Evolutionary conservation across 2,888 invertebrate genomes (phyloP).

Genomic region (Quadroppia sp.): DNA sequence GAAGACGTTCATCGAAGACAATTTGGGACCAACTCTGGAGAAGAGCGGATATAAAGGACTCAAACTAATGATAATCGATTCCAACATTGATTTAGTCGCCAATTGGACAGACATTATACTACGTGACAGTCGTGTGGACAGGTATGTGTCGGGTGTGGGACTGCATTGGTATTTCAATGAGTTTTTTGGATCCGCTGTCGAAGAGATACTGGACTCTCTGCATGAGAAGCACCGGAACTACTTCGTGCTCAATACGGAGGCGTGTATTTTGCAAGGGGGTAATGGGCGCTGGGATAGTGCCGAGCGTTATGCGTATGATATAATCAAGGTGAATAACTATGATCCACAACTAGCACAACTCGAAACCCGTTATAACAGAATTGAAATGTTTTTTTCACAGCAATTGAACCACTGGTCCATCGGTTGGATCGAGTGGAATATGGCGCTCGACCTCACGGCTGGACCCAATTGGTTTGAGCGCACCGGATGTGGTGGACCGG

Average conservation of each 20-base stretch:
- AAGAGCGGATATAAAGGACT: constrained; percentile 57
- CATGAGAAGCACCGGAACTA: constrained; percentile 61
- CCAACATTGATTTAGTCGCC: constrained; percentile 49
- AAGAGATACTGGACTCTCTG: constrained; percentile 56
- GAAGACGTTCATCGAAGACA: constrained; percentile 64
- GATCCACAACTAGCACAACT: too few relatives aligned
- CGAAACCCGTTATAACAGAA: too few relatives aligned
- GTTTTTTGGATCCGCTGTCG: not conserved
- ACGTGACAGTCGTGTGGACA: constrained; percentile 49
- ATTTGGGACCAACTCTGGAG: constrained; percentile 70
- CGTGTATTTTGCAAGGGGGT: constrained; percentile 58
- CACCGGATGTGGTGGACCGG: constrained; percentile 58
- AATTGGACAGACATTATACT: constrained; percentile 44
- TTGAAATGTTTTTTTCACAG: not conserved
- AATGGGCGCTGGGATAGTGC: constrained; percentile 69
- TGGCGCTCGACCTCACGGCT: constrained; percentile 67
- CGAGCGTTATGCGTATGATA: constrained; percentile 63
- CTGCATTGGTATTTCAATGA: constrained; percentile 72
- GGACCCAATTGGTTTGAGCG: constrained; percentile 73
- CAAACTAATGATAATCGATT: constrained; percentile 71
- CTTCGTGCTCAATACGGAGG: constrained; percentile 74
- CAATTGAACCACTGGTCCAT: constrained; percentile 60
- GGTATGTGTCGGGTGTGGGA: constrained; percentile 66
- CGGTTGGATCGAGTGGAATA: constrained; percentile 90
- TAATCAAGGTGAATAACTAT: constrained; percentile 62